Evolutionary conservation across 2,888 invertebrate genomes (phyloP).

Genomic region (Cetonia aurata): DNA sequence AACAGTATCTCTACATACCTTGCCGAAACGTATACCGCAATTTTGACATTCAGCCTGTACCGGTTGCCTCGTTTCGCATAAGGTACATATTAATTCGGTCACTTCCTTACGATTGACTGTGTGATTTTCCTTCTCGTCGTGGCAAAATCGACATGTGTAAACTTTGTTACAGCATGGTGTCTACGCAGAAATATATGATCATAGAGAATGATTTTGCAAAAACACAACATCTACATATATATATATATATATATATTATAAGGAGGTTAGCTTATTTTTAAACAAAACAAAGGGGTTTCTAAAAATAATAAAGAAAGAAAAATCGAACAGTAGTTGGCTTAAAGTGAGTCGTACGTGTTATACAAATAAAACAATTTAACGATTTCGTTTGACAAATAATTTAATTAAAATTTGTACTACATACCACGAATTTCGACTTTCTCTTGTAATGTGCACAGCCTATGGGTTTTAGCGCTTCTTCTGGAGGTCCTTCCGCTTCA

Average conservation of each 20-base stretch:
- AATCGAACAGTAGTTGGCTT: background rate
- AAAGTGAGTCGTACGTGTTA: conserved; percentile 4
- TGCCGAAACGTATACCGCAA: conserved; percentile 84
- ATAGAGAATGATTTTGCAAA: conserved; percentile 33
- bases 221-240: background rate
- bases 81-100: conserved; percentile 84
- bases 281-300: conserved; percentile 37
- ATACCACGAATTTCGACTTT: conserved; percentile 88
- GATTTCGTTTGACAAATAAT: background rate
- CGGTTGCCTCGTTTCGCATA: conserved; percentile 84
- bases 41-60: conserved; percentile 84
- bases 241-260: no score
- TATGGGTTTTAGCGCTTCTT: conserved; percentile 68
- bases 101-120: conserved; percentile 87
- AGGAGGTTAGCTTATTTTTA: conserved; percentile 24
- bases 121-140: conserved; percentile 89
- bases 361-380: conserved; percentile 28
- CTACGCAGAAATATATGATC: conserved; percentile 70
- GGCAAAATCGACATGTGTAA: conserved; percentile 91
- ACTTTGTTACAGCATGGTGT: conserved; percentile 91
- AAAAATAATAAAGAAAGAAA: conserved; percentile 38
- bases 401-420: conserved; percentile 58
- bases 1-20: conserved; percentile 67
- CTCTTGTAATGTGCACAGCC: conserved; percentile 89
- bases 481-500: conserved; percentile 62